Evolutionary conservation across 2,888 invertebrate genomes (phyloP), one percentile per base, ranked within the genome.

Genomic region (Antitype chi): DNA sequence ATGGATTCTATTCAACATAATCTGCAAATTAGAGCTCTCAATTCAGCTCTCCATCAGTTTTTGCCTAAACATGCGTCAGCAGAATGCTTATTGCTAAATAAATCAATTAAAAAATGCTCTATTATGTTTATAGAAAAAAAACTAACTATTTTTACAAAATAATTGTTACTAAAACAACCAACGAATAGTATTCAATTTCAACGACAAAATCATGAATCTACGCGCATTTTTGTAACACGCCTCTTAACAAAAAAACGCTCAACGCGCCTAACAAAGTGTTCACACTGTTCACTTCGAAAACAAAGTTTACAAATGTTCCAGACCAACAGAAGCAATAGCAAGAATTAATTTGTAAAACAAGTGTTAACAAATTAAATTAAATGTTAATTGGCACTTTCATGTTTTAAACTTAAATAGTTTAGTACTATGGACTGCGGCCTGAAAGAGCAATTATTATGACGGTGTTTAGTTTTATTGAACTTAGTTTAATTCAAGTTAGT

Each of bases 301-400:
- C 25, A 32, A 47, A 57, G 25, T 75, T 57, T 57, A 13, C 5
- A 75, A 74, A 47, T 15, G 3, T 73, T n/a, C 1, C 13, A 28
- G 20, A 17, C n/a, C 17, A 28, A 57, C 25, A 11, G 20, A 75
- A 47, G 6, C 6, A 67, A 68, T 49, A 38, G 52, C 9, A 23
- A 49, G 23, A 66, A 69, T 49, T 49, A 55, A 78, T 74, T 38
- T 17, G 28, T 67, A 15, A 71, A 71, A 71, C 15, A 63, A 80
- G n/a, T 43, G 3, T n/a, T 28, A n/a, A 28, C 23, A 57, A 63
- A 52, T 72, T 8, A 43, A 64, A 66, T 74, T 25, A 66, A 74
- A 74, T 64, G 25, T 32, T 23, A 60, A 32, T 53, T 23, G 47
- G 32, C 17, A 49, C 38, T 52, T 57, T 71, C 23, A 73, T 17